Percentiles rank a stretch among this genome's conserved stretches.
These are phyloP conservation scores for Tamandua tetradactyla DNA, from an alignment of 2,797 vertebrate genomes.

Conservation along the genomic window DNA sequence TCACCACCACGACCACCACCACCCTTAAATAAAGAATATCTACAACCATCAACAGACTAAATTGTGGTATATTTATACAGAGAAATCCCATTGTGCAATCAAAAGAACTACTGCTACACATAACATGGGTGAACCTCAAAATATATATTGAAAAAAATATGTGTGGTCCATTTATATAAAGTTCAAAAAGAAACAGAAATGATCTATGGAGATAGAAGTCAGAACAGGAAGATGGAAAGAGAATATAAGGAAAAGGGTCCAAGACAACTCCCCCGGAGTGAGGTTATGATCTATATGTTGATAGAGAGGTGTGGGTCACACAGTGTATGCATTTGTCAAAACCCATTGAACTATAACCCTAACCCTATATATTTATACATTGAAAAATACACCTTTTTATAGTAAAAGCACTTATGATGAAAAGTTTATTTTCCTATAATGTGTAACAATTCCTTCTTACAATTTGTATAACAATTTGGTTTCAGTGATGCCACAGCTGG, in stretches of 20 bases:
- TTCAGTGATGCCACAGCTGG: neutral
- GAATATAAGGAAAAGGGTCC: neutral
- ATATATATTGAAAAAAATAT: neutral
- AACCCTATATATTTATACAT: neutral
- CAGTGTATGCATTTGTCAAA: neutral
- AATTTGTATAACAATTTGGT: neutral
- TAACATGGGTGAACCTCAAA: neutral
- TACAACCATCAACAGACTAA: neutral
- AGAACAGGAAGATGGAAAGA: neutral
- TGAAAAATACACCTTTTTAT: neutral
- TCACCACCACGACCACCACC: too few species aligned
- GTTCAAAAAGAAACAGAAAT: slow-evolving; percentile 36
- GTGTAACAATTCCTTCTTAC: neutral
- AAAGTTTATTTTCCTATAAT: neutral
- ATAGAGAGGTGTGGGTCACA: neutral
- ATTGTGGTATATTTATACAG: neutral
- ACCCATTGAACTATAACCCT: neutral
- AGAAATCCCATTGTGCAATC: too few species aligned
- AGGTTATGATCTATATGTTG: neutral
- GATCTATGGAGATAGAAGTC: neutral
- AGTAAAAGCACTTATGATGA: neutral
- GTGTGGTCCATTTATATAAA: neutral
- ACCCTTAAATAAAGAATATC: too few species aligned
- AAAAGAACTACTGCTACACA: neutral
- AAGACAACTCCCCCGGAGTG: neutral